Evolutionary conservation across 2,113 vertebrate genomes (phyloP), one percentile per base, ranked within the genome.

Genomic region (Struthidea cinerea): DNA sequence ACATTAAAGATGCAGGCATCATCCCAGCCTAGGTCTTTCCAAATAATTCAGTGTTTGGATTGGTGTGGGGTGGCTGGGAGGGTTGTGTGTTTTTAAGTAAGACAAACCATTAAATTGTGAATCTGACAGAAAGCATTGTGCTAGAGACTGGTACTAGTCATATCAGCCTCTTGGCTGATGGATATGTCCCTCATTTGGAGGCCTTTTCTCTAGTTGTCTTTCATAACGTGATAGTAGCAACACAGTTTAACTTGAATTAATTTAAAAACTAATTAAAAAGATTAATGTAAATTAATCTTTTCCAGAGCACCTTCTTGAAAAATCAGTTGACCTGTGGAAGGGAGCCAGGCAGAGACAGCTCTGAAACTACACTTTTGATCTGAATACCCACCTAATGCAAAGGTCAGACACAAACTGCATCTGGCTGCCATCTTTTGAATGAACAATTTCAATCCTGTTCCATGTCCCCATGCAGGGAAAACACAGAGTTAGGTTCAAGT

Each of bases 401-500:
- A 73, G 50, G 63, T 88, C 75, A 73, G 78, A 49, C 20, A 44
- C 9, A 35, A 52, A 22, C 37, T 77, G 63, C 57, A 83, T 79
- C 70, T 96, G 82, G 41, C 55, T 91, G 67, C 50, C 46, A 49
- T 82, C 61, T 90, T 93, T 83, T 71, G 53, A 83, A 73, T 49
- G 39, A 79, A 63, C 59, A 8, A 3, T 83, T 91, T 53, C 46
- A 65, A 8, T 41, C 30, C 57, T 1, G 2, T 52, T 93, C 35
- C 44, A 7, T 46, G 65, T 73, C 44, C 27, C 28, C 24, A 26
- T 23, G 16, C 22, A 87, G n/a, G 56, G 19, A 74, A 91, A 90
- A 93, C 46, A 50, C 7, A 32, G 32, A 77, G 44, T 52, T 84
- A 78, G 5, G 22, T 87, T 91, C 49, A 90, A 61, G 12, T 61